Base-by-base conservation (phyloP, 2,113 vertebrate species). In the Nesoenas mayeri region DNA sequence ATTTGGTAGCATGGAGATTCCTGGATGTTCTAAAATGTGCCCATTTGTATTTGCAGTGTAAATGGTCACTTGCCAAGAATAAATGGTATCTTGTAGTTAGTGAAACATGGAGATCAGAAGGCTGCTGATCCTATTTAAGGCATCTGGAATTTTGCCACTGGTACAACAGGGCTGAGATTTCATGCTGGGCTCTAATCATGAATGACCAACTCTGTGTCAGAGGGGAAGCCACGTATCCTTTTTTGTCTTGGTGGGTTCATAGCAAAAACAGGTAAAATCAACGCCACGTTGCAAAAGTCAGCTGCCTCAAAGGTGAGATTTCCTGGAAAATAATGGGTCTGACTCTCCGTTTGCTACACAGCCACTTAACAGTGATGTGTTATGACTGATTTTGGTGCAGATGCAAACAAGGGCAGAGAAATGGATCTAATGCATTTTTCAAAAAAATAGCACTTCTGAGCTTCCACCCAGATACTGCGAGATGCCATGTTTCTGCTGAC, bases 101-200 rank as follows among this genome's bases (percentile, higher is more conserved):
- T 0, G 2, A 75, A 94, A 79, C 2, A 50, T 36, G 21, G 61
- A 40, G 31, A 91, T 85, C 70, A 81, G 61, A 56, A 94, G 25
- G 66, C 61, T 92, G 73, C 62, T 96, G 70, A 84, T 93, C 73
- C 70, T 84, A 48, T 69, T 92, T 54, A 84, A 96, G 21, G 61
- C 1, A 40, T 81, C 67, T 81, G 89, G 78, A 87, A 87, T 91
- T 91, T 79, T 92, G 91, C 78, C 80, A 89, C 54, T 57, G 44
- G 70, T 87, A 51, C 72, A 91, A 93, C 40, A 74, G 48, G 48
- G 87, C 78, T 91, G 88, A 82, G 81, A 66, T 91, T 93, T 88
- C 85, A 77, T 21, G 40, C 62, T 85, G 91, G 71, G 66, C 67
- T 93, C 47, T 88, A 73, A 72, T 85, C 36, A 71, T 25, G 58